phyloP scores from a whole-genome alignment of 1,140 invertebrate species.

The Pogonomyrmex barbatus region DNA sequence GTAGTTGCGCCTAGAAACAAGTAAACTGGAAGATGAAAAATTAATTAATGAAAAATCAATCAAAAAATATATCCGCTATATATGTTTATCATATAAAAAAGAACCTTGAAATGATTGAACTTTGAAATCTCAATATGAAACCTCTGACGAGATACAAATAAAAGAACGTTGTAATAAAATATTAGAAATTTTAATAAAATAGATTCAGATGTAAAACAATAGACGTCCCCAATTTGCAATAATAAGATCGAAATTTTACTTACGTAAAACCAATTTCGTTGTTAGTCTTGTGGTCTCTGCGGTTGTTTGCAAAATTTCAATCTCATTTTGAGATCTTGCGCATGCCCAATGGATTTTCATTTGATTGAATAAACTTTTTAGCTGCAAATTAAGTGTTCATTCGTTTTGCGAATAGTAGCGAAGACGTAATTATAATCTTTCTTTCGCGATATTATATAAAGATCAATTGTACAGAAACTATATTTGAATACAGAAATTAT shows the following conservation, averaged over 20 bases:
- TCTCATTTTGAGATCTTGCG: conserved; percentile 11
- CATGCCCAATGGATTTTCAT: conserved; percentile 27
- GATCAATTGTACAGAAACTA: too few relatives aligned
- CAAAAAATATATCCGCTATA: neutral
- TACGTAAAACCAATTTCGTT: neutral
- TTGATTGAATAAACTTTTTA: conserved; percentile 16
- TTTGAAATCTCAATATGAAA: too few relatives aligned
- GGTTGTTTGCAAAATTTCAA: conserved; percentile 41
- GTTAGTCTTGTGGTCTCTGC: neutral
- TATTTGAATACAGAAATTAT: neutral
- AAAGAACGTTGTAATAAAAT: neutral
- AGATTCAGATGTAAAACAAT: conserved; percentile 4
- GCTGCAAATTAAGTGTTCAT: conserved; percentile 34
- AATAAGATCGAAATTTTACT: neutral
- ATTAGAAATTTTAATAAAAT: neutral
- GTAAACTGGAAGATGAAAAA: conserved; percentile 18
- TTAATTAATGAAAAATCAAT: conserved; percentile 9
- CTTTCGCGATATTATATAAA: neutral
- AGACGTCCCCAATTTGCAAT: neutral
- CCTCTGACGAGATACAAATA: too few relatives aligned
- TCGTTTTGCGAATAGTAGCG: neutral
- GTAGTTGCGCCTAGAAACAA: neutral
- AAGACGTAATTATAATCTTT: neutral
- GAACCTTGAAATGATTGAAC: neutral
- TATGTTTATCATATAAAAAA: neutral